Evolutionary conservation across 2,888 invertebrate species (phyloP).

Genomic region (Lepidonotus clava): DNA sequence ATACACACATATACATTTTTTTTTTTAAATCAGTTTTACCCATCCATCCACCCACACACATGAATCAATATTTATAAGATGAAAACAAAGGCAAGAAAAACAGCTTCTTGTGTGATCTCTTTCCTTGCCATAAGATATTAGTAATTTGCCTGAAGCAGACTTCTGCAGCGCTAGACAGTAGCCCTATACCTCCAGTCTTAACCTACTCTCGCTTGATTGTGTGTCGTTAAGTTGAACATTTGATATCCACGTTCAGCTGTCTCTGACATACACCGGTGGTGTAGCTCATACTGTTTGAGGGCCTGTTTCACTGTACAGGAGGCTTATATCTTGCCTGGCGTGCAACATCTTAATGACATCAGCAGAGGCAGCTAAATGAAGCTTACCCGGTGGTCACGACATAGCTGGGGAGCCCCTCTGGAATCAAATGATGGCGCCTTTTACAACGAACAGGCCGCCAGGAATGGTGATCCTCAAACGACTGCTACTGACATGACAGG

Average conservation of each 20-base stretch:
- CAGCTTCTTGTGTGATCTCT: too few species aligned
- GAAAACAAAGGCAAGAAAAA: too few species aligned
- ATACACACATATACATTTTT: too few species aligned
- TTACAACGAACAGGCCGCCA: background rate
- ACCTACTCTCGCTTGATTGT: background rate
- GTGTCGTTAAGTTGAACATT: background rate
- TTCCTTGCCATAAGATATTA: too few species aligned
- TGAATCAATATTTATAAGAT: too few species aligned
- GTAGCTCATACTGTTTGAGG: background rate
- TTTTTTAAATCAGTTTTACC: too few species aligned
- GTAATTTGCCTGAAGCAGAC: too few species aligned
- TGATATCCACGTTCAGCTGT: background rate
- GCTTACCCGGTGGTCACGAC: background rate
- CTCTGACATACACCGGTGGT: too few species aligned
- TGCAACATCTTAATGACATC: too few species aligned
- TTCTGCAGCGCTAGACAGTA: background rate
- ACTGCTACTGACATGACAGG: background rate
- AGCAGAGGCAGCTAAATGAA: too few species aligned
- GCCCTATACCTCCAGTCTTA: background rate
- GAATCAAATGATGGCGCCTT: background rate
- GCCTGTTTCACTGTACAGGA: background rate
- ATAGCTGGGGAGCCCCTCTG: background rate
- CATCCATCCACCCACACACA: too few species aligned
- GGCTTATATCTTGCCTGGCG: too few species aligned
- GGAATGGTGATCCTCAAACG: background rate